These are phyloP conservation scores for Sebastes elongatus DNA, from an alignment of 2,797 vertebrate species.

Conservation along the genomic window DNA sequence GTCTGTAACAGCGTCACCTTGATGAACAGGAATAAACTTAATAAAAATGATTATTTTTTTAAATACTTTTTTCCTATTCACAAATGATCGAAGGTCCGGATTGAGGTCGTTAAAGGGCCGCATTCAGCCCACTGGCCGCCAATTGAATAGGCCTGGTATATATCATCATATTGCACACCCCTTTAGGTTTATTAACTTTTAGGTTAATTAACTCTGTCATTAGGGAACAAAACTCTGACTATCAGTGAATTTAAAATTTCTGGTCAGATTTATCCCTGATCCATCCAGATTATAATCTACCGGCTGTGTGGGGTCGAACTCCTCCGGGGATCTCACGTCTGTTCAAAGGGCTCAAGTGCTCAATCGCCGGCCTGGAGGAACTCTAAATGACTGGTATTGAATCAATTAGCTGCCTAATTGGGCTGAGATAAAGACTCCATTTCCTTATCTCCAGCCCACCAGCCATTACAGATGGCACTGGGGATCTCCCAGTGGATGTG, in stretches of 20 bases:
- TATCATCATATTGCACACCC: background rate
- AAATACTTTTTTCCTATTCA: no score
- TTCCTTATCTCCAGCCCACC: slow-evolving; percentile 68
- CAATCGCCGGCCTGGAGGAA: slow-evolving; percentile 53
- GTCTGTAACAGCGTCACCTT: no score
- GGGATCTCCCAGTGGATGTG: slow-evolving; percentile 53
- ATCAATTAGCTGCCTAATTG: slow-evolving; percentile 78
- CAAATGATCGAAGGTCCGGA: no score
- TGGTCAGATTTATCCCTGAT: background rate
- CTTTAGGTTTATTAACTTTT: background rate
- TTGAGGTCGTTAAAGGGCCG: no score
- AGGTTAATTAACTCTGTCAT: background rate
- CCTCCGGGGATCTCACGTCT: slow-evolving; percentile 31
- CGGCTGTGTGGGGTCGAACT: background rate
- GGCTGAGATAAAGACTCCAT: slow-evolving; percentile 72
- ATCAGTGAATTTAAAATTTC: background rate
- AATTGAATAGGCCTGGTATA: no score
- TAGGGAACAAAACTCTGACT: background rate
- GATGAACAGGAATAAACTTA: no score
- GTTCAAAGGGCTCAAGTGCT: slow-evolving; percentile 49
- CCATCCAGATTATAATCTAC: slow-evolving; percentile 39
- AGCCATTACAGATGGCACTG: slow-evolving; percentile 58
- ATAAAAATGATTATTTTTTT: no score
- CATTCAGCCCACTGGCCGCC: no score
- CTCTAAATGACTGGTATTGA: slow-evolving; percentile 68